A percentile compares a stretch with the other conserved stretches of the same genome.
Conservation (phyloP, 2,113 vertebrate species). For the Geococcyx californianus region DNA sequence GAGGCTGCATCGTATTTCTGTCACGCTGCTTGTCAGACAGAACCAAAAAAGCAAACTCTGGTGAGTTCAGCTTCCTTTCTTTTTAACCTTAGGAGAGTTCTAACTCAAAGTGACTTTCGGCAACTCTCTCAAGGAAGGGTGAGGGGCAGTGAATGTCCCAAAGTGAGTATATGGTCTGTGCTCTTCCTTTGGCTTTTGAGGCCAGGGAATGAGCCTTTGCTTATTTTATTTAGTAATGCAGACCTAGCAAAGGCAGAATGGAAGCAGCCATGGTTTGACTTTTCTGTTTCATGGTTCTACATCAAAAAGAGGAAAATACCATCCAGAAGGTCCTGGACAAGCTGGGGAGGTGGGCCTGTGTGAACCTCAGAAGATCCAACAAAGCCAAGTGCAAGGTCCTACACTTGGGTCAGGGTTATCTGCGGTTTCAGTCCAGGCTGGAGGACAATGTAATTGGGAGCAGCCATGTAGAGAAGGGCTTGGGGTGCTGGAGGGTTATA, state of each 20-base stretch:
- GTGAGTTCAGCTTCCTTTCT: not conserved
- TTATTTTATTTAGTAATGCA: not conserved
- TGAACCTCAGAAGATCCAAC: too few relatives aligned
- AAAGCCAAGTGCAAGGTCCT: too few relatives aligned
- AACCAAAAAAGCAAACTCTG: not conserved
- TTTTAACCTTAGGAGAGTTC: not conserved
- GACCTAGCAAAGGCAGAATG: not conserved
- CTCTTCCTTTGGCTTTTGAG: not conserved
- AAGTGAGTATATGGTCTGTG: accelerated
- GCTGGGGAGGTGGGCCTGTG: too few relatives aligned
- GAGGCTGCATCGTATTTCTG: not conserved
- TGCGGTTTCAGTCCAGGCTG: too few relatives aligned
- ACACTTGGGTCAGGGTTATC: too few relatives aligned
- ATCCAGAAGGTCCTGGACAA: too few relatives aligned
- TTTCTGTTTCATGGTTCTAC: not conserved
- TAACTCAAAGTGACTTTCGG: not conserved
- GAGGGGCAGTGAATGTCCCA: not conserved
- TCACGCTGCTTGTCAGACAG: not conserved
- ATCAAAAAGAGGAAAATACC: not conserved
- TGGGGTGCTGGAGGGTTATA: too few relatives aligned
- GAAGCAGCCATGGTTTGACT: not conserved
- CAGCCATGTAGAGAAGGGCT: too few relatives aligned
- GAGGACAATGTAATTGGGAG: too few relatives aligned
- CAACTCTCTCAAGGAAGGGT: not conserved
- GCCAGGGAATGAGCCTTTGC: not conserved